Evolutionary conservation across 2,113 vertebrate genomes (phyloP), one percentile per base, ranked within the genome.

Genomic region (Agapornis roseicollis): DNA sequence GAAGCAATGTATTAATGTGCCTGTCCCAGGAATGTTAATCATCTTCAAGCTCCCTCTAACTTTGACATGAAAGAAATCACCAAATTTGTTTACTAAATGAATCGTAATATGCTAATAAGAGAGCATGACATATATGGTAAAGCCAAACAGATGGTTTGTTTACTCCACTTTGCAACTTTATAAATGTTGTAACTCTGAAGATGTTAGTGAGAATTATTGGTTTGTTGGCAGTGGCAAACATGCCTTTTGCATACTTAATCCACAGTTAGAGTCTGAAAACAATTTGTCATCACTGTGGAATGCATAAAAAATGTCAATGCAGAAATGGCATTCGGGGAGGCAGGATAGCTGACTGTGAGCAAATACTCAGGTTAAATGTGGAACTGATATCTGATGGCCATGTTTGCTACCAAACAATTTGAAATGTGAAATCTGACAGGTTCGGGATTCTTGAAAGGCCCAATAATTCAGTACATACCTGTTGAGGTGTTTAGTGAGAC

Each of bases 21-120:
- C 97, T 97, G 98, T 98, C 98, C 98, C 98, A 97, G 97, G 97
- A 98, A 98, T 98, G 98, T 99, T 99, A 99, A 99, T 99, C 99
- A 99, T 99, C 98, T 98, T 99, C 98, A 98, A 97, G 98, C 97
- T 98, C 95, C 96, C 95, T 97, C 97, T 98, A 97, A 98, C 96
- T 98, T 97, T 98, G 98, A 99, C 98, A 98, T 98, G 98, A 98
- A 98, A 97, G 95, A 98, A 98, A 98, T 98, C 98, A 98, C 97
- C 98, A 97, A 98, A 98, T 98, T 98, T 98, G 98, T 98, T 98
- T 98, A 98, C 98, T 98, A 99, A 99, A 99, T 98, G 98, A 98
- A 98, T 98, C 95, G 97, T 98, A 99, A 99, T 98, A 98, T 98
- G 98, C 98, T 98, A 98, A 99, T 98, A 98, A 98, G 98, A 97